phyloP scores from a whole-genome alignment of 2,113 vertebrate species.

The Erinaceus europaeus region DNA sequence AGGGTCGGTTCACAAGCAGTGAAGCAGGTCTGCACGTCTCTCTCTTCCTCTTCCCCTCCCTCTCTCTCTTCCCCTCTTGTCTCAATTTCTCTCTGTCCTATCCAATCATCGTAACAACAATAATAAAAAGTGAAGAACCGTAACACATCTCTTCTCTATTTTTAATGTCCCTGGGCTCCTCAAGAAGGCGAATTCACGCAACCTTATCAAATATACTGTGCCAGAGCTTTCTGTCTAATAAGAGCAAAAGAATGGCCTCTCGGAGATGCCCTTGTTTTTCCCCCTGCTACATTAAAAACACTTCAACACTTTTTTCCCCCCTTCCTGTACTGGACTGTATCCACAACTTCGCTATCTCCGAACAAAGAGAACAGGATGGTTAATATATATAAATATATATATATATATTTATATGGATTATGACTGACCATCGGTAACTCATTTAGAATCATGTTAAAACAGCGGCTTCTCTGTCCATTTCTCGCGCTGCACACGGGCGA shows the following conservation, averaged over 20 bases:
- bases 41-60: too few relatives aligned
- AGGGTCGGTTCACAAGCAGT: too few relatives aligned
- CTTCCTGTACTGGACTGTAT: neutral
- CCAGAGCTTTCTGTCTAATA: constrained; percentile 31
- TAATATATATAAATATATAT: neutral
- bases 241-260: constrained; percentile 46
- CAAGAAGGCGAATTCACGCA: neutral
- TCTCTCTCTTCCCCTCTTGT: too few relatives aligned
- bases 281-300: constrained; percentile 48
- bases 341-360: constrained; percentile 11
- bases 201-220: neutral
- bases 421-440: neutral
- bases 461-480: neutral
- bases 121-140: neutral
- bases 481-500: too few relatives aligned
- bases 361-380: constrained; percentile 33
- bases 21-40: too few relatives aligned
- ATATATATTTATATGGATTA: neutral
- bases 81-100: too few relatives aligned
- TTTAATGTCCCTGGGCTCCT: neutral
- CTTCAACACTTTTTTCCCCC: constrained; percentile 30
- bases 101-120: too few relatives aligned
- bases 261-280: constrained; percentile 23
- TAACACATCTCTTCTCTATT: neutral
- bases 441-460: neutral